Base-by-base conservation (phyloP, 1,140 invertebrate species). In the Drosophila sp. region DNA sequence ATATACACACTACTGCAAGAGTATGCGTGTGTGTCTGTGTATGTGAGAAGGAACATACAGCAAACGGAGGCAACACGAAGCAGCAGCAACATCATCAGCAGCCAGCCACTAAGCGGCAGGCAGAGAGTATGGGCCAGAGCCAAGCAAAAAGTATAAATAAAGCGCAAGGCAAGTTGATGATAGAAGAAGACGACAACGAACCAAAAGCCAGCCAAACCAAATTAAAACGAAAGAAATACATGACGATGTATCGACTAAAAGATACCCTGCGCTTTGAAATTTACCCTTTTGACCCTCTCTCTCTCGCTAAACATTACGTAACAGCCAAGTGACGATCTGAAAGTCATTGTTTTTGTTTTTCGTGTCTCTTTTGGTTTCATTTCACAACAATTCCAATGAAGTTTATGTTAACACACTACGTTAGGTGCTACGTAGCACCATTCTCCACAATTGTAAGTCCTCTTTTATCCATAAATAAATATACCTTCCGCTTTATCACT, bases 101-200 rank as follows among this genome's bases (percentile, higher is more conserved):
- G 8, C 35, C 35, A 35, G 33, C 8, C 33, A 35, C 38, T 17
- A 63, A 54, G 38, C 35, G 54, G 29, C 57, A 72, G 41, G 32
- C 56, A 38, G 56, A 58, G 56, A 68, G 32, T 25, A 32, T 33
- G 66, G 66, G 67, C 66, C 66, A 61, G 35, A 75, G 72, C 72
- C 64, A 76, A 72, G 72, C 72, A 33, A 75, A 75, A 76, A 63
- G 73, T 76, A 75, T 75, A 76, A 76, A 76, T 76, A 76, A 76
- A 70, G 64, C 72, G 72, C 44, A 50, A 50, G 44, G 44, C 44
- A 47, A 38, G 35, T 38, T 38, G 44, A 27, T 50, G 44, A 50
- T 50, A 50, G 44, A 50, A 50, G 23, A 47, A 47, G 44, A 47
- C 23, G 23, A 47, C 25, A 23, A 47, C 23, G 23, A 25, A 60